Evolutionary conservation across 2,888 invertebrate species (phyloP).

Genomic region (Cotesia congregata): DNA sequence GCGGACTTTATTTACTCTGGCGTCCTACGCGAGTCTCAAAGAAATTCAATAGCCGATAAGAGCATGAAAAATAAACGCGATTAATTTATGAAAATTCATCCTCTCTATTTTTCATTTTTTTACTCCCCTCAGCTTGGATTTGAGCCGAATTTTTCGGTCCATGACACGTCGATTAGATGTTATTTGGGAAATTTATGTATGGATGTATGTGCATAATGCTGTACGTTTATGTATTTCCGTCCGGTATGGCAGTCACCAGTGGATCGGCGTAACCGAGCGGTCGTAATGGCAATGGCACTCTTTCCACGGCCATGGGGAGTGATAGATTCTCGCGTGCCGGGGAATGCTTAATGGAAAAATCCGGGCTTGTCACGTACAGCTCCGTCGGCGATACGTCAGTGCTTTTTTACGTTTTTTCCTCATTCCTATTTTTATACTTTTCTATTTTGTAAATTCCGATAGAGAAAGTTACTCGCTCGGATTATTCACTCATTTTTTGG

Average conservation of each 20-base stretch:
- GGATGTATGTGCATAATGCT: not conserved
- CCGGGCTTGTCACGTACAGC: conserved; percentile 68
- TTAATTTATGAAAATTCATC: not conserved
- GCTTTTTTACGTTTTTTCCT: conserved; percentile 66
- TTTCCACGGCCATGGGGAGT: conserved; percentile 62
- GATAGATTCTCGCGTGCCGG: conserved; percentile 67
- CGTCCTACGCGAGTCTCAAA: not conserved
- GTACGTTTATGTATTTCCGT: not conserved
- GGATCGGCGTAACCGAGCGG: conserved; percentile 46
- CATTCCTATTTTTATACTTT: conserved; percentile 4
- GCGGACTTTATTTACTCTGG: not conserved
- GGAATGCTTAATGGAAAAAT: conserved; percentile 70
- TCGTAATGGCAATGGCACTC: conserved; percentile 64
- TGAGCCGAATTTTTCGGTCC: not conserved
- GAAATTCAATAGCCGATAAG: not conserved
- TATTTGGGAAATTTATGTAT: not conserved
- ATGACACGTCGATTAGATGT: not conserved
- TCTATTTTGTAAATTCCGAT: not conserved
- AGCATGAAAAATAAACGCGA: not conserved
- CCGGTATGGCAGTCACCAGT: not conserved
- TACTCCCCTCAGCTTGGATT: not conserved
- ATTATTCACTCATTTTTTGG: no score
- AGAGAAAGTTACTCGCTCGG: not conserved
- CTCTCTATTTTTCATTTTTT: not conserved
- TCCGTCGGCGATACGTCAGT: conserved; percentile 65